Conservation (phyloP, 2,113 vertebrate genomes). For the Anarrhichthys ocellatus region DNA sequence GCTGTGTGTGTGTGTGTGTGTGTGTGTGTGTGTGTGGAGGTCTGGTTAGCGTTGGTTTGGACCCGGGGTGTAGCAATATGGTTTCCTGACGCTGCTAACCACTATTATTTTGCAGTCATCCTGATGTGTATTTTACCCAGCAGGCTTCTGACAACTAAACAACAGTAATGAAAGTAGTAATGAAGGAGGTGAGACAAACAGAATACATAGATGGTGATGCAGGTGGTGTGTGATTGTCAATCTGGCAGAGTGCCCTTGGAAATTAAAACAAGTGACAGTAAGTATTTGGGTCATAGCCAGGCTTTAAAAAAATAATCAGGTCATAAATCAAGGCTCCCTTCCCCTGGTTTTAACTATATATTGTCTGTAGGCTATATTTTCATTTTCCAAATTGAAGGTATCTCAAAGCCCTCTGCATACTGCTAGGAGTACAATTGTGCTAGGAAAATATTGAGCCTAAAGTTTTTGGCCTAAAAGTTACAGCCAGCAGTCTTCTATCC, state of each 20-base stretch:
- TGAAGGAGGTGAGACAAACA: slow-evolving; percentile 85
- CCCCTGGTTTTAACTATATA: neutral
- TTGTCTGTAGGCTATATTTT: neutral
- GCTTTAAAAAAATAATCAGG: neutral
- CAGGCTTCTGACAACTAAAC: slow-evolving; percentile 87
- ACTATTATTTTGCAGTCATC: slow-evolving; percentile 95
- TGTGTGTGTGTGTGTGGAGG: no score
- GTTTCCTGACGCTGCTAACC: slow-evolving; percentile 86
- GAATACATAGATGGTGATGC: neutral
- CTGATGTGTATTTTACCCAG: slow-evolving; percentile 72
- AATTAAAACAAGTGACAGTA: neutral
- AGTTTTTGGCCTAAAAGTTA: neutral
- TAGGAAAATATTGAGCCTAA: neutral
- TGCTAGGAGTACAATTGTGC: neutral
- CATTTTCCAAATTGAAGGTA: neutral
- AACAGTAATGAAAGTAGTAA: slow-evolving; percentile 55
- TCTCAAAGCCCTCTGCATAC: neutral
- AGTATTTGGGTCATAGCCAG: neutral
- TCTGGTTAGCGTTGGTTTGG: neutral
- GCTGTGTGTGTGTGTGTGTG: neutral
- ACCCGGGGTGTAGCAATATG: slow-evolving; percentile 82
- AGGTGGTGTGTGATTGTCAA: slow-evolving; percentile 3
- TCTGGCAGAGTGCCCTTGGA: neutral
- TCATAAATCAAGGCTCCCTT: neutral
- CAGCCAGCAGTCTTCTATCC: neutral